Evolutionary conservation across 2,888 invertebrate species (phyloP).

Genomic region (Cephus pulcher): DNA sequence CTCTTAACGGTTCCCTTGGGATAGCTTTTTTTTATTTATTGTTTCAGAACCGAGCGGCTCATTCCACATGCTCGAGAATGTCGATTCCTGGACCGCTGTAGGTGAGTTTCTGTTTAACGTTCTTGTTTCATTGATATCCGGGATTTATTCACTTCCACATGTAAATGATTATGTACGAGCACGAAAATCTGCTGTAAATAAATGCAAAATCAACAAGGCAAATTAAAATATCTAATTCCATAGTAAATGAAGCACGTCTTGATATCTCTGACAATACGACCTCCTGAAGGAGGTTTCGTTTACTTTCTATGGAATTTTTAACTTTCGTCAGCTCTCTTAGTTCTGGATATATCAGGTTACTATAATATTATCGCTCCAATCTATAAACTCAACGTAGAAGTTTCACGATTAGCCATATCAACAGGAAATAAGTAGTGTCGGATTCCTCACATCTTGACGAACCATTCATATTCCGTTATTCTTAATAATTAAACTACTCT

Average conservation of each 20-base stretch:
- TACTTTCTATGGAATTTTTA: not conserved
- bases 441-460: not conserved
- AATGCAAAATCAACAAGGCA: not conserved
- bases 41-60: conserved; percentile 48
- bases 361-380: not conserved
- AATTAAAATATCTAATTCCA: not conserved
- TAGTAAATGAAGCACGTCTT: too few species aligned
- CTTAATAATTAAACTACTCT: not conserved
- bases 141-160: not conserved
- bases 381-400: not conserved
- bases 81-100: conserved; percentile 44
- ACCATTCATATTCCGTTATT: not conserved
- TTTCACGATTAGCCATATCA: not conserved
- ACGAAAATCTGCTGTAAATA: not conserved
- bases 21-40: conserved; percentile 23
- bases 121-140: not conserved
- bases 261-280: not conserved
- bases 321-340: not conserved
- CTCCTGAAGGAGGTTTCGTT: not conserved
- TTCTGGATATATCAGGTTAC: not conserved
- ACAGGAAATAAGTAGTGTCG: not conserved
- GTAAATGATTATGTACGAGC: too few species aligned
- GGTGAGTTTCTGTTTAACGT: conserved; percentile 35
- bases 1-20: too few species aligned
- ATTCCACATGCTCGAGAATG: conserved; percentile 44